Evolutionary conservation across 2,113 vertebrate genomes (phyloP).

Genomic region (Dermatemys mawii): DNA sequence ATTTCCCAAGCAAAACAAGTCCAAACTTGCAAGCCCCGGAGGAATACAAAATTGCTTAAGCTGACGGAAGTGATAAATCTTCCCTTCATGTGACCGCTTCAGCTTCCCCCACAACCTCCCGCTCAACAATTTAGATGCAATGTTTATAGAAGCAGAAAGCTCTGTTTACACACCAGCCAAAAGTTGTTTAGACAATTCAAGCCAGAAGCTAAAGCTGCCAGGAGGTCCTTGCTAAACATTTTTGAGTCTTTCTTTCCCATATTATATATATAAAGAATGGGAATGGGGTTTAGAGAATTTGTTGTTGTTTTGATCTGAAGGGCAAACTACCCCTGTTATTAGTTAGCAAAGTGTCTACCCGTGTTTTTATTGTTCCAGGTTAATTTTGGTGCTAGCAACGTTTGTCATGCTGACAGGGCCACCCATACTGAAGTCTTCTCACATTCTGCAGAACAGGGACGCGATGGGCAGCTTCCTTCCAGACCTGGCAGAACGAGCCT

Average conservation of each 20-base stretch:
- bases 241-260: constrained; percentile 23
- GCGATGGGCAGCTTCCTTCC: background rate
- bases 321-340: background rate
- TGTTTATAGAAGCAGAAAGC: constrained; percentile 48
- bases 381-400: background rate
- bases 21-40: background rate
- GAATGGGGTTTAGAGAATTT: background rate
- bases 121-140: background rate
- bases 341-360: background rate
- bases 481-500: no score
- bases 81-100: background rate
- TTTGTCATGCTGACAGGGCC: background rate
- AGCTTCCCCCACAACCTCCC: background rate
- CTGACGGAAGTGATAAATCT: constrained; percentile 40
- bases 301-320: background rate
- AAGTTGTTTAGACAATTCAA: constrained; percentile 42
- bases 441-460: background rate
- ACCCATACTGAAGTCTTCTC: background rate
- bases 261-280: background rate
- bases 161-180: constrained; percentile 35
- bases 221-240: background rate
- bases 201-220: constrained; percentile 27
- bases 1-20: background rate
- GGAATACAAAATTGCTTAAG: background rate
- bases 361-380: background rate